Evolutionary conservation across 2,888 invertebrate species (phyloP), one percentile per base, ranked within the genome.

Genomic region (Acleris sparsana): DNA sequence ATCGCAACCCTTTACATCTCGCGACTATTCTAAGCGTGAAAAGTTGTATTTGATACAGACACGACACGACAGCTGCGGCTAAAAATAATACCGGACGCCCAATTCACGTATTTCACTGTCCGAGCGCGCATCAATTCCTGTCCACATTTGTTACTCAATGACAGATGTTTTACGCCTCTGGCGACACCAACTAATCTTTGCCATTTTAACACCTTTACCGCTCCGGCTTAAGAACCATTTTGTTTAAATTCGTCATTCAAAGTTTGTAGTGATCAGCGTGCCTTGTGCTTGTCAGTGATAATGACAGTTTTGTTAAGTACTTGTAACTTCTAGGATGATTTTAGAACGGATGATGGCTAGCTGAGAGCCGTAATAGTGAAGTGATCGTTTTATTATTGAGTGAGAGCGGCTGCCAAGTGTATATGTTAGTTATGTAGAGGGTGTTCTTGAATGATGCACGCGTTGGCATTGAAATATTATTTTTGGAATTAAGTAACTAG

Each of bases 61-160:
- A 76, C 78, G 79, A 64, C 79, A 79, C 85, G 84, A 90, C 91
- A 92, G 92, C 92, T 91, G 92, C 80, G 80, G 72, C 77, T 85
- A 88, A 83, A 86, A 84, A 87, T 89, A 90, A 73, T 70, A 76
- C 65, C 82, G 85, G 87, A 85, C 88, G 87, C 84, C 80, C 84
- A 88, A 86, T 90, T 88, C 87, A 88, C 88, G 89, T 92, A 92
- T 92, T 92, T 92, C 92, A 92, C 90, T 90, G 92, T 91, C 92
- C 87, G 74, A 80, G 78, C 76, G 77, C 85, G 80, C 91, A 92
- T 92, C 92, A 92, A 92, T 92, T 88, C 77, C 89, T 88, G 91
- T 92, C 91, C 75, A 80, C 85, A 86, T 89, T 88, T 86, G 89
- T 91, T 91, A 89, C 83, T 85, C 86, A 91, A 89, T 91, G 92